A percentile compares a stretch with the other conserved stretches of the same genome.
These are phyloP conservation scores for Heliconius himera DNA, from an alignment of 1,140 invertebrate genomes.

Conservation along the genomic window DNA sequence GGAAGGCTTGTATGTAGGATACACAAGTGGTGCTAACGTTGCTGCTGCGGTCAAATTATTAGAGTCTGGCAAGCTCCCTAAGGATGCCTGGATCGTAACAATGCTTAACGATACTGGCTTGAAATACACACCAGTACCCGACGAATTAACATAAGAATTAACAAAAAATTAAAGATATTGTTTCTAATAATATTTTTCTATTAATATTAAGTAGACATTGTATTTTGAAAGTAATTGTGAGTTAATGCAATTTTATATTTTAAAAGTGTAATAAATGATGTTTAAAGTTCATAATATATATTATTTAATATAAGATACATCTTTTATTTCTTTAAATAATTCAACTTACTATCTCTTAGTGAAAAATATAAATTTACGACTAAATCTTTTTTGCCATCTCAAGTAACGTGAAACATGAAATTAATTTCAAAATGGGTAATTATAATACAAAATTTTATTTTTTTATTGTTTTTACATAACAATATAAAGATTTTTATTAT, in stretches of 20 bases:
- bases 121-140: slow-evolving; percentile 56
- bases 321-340: too few species aligned
- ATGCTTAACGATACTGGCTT: slow-evolving; percentile 65
- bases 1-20: slow-evolving; percentile 71
- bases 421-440: too few species aligned
- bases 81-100: slow-evolving; percentile 71
- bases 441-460: too few species aligned
- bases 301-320: too few species aligned
- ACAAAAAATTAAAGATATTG: background rate
- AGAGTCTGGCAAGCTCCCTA: slow-evolving; percentile 57
- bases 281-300: background rate
- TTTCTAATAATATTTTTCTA: background rate
- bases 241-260: background rate
- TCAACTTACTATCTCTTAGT: too few species aligned
- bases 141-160: slow-evolving; percentile 20
- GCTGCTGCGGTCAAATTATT: slow-evolving; percentile 68
- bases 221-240: background rate
- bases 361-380: too few species aligned
- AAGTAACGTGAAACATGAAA: too few species aligned
- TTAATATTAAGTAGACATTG: background rate
- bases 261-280: background rate
- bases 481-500: too few species aligned
- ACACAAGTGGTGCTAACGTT: slow-evolving; percentile 70
- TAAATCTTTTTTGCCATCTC: too few species aligned
- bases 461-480: too few species aligned